A percentile compares a stretch with the other conserved stretches of the same genome.
Evolutionary conservation across 2,113 vertebrate species (phyloP).

Genomic region (Felis chaus): DNA sequence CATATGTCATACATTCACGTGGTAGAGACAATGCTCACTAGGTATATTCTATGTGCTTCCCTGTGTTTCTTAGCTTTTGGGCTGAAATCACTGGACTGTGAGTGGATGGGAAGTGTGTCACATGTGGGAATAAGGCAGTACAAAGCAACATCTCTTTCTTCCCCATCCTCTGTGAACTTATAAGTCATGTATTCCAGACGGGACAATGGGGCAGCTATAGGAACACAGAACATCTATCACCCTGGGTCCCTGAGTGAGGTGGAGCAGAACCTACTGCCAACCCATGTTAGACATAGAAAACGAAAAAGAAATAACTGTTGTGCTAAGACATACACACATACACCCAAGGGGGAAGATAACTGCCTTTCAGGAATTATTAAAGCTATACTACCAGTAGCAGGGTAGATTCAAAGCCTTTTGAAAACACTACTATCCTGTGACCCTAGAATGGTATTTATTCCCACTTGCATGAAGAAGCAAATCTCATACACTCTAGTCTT

Average conservation of each 20-base stretch:
- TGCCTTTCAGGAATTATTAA: conserved; percentile 9
- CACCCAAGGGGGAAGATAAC: not conserved
- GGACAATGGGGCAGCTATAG: not conserved
- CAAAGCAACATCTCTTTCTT: not conserved
- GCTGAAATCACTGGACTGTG: not conserved
- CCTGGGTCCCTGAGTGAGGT: not conserved
- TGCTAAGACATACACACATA: not conserved
- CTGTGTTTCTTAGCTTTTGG: not conserved
- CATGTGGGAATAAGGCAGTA: not conserved
- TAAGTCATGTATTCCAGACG: not conserved
- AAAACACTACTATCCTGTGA: not conserved
- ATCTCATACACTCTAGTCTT: not conserved
- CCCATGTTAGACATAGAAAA: not conserved
- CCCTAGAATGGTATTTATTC: not conserved
- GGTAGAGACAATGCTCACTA: not conserved
- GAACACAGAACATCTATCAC: not conserved
- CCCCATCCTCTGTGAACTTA: not conserved
- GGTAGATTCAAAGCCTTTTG: not conserved
- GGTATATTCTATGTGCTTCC: not conserved
- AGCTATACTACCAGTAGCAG: not conserved
- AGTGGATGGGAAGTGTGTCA: not conserved
- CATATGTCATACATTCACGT: not conserved
- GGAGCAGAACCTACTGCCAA: not conserved
- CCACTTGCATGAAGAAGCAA: not conserved
- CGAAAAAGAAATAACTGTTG: conserved; percentile 3